These are phyloP conservation scores for Platysternon megacephalum DNA, from an alignment of 2,113 vertebrate genomes.

Conservation along the genomic window DNA sequence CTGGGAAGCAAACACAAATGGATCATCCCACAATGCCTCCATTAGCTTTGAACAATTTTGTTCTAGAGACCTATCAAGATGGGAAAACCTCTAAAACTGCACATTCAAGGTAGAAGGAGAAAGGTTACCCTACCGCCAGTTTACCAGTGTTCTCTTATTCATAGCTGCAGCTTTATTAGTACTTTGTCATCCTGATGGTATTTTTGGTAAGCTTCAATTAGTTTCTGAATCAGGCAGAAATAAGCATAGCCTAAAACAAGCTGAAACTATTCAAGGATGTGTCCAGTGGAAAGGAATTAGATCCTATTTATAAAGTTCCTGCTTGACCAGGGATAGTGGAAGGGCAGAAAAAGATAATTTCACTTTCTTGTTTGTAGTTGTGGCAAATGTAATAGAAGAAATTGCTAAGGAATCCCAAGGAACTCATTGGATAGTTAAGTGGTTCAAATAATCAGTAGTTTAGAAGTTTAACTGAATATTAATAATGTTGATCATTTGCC, in stretches of 20 bases:
- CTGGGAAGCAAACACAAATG: background rate
- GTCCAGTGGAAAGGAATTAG: background rate
- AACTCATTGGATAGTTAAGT: background rate
- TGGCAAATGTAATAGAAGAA: background rate
- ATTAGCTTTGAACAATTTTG: background rate
- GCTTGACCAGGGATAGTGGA: background rate
- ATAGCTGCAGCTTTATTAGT: background rate
- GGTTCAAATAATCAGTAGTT: accelerated
- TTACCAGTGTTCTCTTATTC: accelerated
- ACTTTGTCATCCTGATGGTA: background rate
- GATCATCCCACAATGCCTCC: background rate
- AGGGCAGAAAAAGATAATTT: background rate
- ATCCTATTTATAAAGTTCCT: background rate
- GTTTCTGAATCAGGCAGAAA: background rate
- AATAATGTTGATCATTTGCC: background rate
- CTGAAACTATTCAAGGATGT: background rate
- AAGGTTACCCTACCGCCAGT: background rate
- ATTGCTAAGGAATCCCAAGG: background rate
- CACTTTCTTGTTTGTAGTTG: background rate
- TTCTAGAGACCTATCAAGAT: background rate
- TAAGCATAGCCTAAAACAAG: background rate
- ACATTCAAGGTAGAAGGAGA: background rate
- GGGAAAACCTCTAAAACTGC: background rate
- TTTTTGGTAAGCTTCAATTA: background rate
- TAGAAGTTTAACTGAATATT: background rate